Conservation (phyloP, 2,888 invertebrate genomes). For the Dynastes grantii region DNA sequence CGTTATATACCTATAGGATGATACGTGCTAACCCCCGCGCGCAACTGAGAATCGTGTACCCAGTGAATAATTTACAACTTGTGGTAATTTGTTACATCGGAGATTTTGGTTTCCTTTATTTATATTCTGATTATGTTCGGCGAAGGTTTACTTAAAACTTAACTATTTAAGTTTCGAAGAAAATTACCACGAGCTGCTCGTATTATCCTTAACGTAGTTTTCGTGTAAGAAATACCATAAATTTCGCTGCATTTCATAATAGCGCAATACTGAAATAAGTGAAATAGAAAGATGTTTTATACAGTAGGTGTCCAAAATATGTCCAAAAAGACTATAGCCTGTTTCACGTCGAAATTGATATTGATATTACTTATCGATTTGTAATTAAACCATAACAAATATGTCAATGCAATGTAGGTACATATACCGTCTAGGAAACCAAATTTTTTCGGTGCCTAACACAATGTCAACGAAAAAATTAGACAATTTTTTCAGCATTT, state of each 20-base stretch:
- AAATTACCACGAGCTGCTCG: constrained; percentile 7
- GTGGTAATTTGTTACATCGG: constrained; percentile 57
- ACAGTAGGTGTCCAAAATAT: too few species aligned
- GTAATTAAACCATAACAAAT: too few species aligned
- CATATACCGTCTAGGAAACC: too few species aligned
- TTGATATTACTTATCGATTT: too few species aligned
- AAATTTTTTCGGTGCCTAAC: too few species aligned
- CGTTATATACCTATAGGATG: constrained; percentile 1
- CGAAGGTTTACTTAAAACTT: constrained; percentile 27
- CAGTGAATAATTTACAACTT: constrained; percentile 63
- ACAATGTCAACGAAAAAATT: too few species aligned
- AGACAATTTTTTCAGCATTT: too few species aligned
- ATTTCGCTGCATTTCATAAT: not conserved
- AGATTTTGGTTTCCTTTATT: constrained; percentile 39
- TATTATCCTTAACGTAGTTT: not conserved
- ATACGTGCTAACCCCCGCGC: constrained; percentile 19
- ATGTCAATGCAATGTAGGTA: too few species aligned
- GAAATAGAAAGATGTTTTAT: too few species aligned
- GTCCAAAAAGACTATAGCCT: too few species aligned
- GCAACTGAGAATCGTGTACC: constrained; percentile 56
- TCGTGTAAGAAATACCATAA: constrained; percentile 6
- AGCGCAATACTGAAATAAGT: not conserved
- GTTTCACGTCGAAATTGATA: too few species aligned
- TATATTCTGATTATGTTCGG: constrained; percentile 7
- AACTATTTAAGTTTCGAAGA: constrained; percentile 17